A percentile compares a stretch with the other conserved stretches of the same genome.
phyloP scores from a whole-genome alignment of 2,888 invertebrate species.

The Branchinecta sandiegonensis region DNA sequence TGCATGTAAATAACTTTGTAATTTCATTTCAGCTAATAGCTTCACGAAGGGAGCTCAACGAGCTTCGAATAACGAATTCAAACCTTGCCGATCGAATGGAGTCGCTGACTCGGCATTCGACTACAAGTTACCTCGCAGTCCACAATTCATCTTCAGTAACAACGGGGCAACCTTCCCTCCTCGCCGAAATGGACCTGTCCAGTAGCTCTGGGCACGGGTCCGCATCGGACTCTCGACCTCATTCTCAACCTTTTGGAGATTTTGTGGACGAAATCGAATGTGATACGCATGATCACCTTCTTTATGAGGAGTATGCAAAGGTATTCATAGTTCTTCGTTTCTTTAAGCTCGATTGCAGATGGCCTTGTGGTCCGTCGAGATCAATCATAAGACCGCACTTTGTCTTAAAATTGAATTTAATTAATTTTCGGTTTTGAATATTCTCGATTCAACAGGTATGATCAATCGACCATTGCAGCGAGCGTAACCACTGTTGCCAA shows the following conservation, averaged over 20 bases:
- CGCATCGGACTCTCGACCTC: conserved; percentile 37
- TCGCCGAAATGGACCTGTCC: conserved; percentile 67
- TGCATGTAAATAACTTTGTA: no score
- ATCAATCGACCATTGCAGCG: neutral
- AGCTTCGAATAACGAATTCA: conserved; percentile 54
- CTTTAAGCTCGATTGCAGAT: no score
- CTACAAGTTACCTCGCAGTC: conserved; percentile 14
- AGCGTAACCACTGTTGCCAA: no score
- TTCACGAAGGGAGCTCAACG: conserved; percentile 45
- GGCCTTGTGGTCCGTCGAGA: no score
- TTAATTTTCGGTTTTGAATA: no score
- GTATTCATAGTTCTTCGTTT: neutral
- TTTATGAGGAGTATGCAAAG: conserved; percentile 10
- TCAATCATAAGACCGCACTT: no score
- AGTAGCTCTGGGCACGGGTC: conserved; percentile 39
- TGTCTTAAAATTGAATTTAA: no score
- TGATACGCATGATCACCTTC: conserved; percentile 30
- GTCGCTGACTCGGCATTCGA: conserved; percentile 37
- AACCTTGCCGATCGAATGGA: conserved; percentile 55
- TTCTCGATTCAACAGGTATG: no score
- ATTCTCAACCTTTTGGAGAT: conserved; percentile 27
- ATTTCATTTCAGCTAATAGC: conserved; percentile 33
- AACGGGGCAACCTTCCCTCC: conserved; percentile 48
- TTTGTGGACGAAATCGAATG: conserved; percentile 33
- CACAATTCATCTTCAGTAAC: conserved; percentile 32